Percentiles rank a stretch among this genome's conserved stretches.
phyloP scores from a whole-genome alignment of 1,140 invertebrate genomes.

The Eupristina koningsbergeri region DNA sequence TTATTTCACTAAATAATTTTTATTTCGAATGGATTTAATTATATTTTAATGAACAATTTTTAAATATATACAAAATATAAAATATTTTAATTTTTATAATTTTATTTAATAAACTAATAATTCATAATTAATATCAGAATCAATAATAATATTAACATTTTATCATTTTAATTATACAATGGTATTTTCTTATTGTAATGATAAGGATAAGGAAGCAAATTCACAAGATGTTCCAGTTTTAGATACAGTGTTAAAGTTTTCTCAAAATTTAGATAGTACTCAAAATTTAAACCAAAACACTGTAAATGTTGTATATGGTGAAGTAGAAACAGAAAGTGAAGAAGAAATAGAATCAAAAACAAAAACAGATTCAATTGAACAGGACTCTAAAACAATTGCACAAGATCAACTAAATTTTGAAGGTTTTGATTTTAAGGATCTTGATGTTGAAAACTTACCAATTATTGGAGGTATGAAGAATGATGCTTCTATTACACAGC shows the following conservation, averaged over 20 bases:
- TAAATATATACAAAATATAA: no score
- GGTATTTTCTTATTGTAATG: neutral
- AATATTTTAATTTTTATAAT: no score
- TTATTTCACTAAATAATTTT: no score
- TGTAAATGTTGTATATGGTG: conserved; percentile 3
- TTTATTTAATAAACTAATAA: no score
- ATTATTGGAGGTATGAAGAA: conserved; percentile 57
- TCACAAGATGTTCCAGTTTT: neutral
- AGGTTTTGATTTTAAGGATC: conserved; percentile 70
- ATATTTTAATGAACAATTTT: no score
- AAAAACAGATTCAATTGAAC: conserved; percentile 40
- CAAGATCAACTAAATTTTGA: conserved; percentile 69
- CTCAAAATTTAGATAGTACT: conserved; percentile 9
- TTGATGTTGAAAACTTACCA: conserved; percentile 64
- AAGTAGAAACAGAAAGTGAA: conserved; percentile 26
- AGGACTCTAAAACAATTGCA: conserved; percentile 59
- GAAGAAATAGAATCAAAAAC: conserved; percentile 43
- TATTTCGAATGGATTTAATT: no score
- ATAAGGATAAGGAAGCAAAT: conserved; percentile 3
- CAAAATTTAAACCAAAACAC: conserved; percentile 40
- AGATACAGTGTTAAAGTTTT: neutral
- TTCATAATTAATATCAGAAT: no score
- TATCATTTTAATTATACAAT: neutral
- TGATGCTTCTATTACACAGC: conserved; percentile 56
- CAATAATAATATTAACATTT: neutral